Evolutionary conservation across 2,113 vertebrate genomes (phyloP).

Genomic region (Labeo catla): DNA sequence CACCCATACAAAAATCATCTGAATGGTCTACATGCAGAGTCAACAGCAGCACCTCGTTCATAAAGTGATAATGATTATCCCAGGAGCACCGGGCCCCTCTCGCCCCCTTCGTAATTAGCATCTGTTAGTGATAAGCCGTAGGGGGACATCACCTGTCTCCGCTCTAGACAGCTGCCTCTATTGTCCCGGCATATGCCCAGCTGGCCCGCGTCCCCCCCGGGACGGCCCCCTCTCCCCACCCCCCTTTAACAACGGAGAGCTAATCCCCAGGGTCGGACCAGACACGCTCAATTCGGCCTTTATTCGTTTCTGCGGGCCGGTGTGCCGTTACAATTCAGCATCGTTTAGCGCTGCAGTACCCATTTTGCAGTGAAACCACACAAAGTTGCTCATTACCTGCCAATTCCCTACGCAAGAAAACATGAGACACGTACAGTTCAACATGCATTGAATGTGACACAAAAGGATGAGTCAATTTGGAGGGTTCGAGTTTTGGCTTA

Average conservation of each 20-base stretch:
- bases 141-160: constrained; percentile 59
- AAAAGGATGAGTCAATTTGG: constrained; percentile 17
- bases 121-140: constrained; percentile 11
- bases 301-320: neutral
- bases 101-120: neutral
- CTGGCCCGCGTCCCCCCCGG: constrained; percentile 56
- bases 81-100: neutral
- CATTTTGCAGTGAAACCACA: constrained; percentile 82
- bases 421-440: constrained; percentile 65
- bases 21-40: no score
- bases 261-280: constrained; percentile 48
- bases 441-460: constrained; percentile 55
- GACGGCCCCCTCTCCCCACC: constrained; percentile 1
- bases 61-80: neutral
- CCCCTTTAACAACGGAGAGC: constrained; percentile 28
- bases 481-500: constrained; percentile 70
- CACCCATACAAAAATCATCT: no score
- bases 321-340: neutral
- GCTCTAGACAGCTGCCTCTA: constrained; percentile 65
- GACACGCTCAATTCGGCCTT: constrained; percentile 9
- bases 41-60: neutral
- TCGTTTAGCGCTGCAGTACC: constrained; percentile 73
- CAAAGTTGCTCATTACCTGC: constrained; percentile 82
- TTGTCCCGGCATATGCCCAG: constrained; percentile 63
- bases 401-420: constrained; percentile 70